Conservation (phyloP, 2,113 vertebrate genomes). For the Bubo bubo region DNA sequence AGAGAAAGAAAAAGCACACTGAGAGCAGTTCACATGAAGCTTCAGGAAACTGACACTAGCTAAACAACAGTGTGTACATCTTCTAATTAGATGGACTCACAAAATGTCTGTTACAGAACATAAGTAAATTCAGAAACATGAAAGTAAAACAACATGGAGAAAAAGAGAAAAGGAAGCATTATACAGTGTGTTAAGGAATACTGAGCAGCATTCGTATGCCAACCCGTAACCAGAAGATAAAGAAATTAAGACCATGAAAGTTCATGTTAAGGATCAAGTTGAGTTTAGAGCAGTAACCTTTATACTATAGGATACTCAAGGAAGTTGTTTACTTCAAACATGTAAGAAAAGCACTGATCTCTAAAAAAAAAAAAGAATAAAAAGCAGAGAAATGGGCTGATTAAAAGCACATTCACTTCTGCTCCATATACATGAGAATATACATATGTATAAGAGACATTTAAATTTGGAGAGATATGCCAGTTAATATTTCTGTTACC, state of each 20-base stretch:
- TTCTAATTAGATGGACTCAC: neutral
- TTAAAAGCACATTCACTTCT: conserved; percentile 37
- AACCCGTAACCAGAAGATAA: neutral
- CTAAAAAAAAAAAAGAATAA: no score
- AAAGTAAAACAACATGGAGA: neutral
- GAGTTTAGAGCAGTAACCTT: neutral
- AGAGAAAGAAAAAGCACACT: neutral
- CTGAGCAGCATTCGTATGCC: neutral
- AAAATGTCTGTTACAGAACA: neutral
- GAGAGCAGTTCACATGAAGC: neutral
- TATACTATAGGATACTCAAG: neutral
- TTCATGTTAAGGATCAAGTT: neutral
- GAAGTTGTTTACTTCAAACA: neutral
- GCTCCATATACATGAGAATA: neutral
- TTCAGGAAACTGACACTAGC: neutral
- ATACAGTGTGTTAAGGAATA: fast-evolving
- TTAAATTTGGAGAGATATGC: neutral
- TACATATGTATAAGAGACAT: conserved; percentile 29
- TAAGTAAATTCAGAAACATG: neutral
- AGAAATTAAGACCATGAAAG: neutral
- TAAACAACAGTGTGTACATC: neutral
- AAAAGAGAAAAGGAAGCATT: neutral
- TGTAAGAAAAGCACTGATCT: neutral
- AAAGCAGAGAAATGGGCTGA: neutral
- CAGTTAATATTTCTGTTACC: conserved; percentile 22